phyloP scores from a whole-genome alignment of 2,888 invertebrate genomes.

The Poecilus cupreus region DNA sequence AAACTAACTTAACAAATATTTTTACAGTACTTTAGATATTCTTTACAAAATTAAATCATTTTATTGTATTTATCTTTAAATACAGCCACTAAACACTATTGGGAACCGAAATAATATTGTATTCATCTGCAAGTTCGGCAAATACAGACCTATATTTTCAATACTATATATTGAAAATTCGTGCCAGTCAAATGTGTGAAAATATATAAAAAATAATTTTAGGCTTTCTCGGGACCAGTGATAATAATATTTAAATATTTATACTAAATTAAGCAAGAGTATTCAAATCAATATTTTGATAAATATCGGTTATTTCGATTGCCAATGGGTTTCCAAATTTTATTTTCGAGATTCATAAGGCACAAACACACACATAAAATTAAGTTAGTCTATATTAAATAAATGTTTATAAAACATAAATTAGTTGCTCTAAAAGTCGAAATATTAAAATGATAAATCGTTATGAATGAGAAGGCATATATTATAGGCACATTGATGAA shows the following conservation, averaged over 20 bases:
- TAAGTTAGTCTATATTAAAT: constrained; percentile 58
- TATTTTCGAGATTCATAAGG: constrained; percentile 44
- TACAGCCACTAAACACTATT: not conserved
- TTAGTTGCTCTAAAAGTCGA: constrained; percentile 52
- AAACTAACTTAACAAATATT: constrained; percentile 49
- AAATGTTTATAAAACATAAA: constrained; percentile 58
- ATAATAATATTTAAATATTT: too few species aligned
- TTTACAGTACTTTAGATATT: constrained; percentile 43
- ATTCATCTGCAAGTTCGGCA: not conserved
- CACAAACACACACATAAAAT: constrained; percentile 49
- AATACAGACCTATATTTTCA: too few species aligned
- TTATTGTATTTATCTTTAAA: not conserved
- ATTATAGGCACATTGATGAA: constrained; percentile 52
- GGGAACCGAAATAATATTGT: not conserved
- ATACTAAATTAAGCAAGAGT: too few species aligned
- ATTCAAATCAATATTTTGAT: too few species aligned
- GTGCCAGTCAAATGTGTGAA: too few species aligned
- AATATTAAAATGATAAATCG: constrained; percentile 49
- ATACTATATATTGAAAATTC: too few species aligned
- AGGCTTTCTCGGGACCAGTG: too few species aligned
- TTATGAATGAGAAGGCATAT: constrained; percentile 51
- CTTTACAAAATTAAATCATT: constrained; percentile 12
- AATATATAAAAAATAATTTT: too few species aligned
- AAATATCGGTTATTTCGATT: too few species aligned
- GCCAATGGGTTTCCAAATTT: constrained; percentile 8